A percentile compares a stretch with the other conserved stretches of the same genome.
Evolutionary conservation across 2,888 invertebrate genomes (phyloP).

Genomic region (Pomacea canaliculata): DNA sequence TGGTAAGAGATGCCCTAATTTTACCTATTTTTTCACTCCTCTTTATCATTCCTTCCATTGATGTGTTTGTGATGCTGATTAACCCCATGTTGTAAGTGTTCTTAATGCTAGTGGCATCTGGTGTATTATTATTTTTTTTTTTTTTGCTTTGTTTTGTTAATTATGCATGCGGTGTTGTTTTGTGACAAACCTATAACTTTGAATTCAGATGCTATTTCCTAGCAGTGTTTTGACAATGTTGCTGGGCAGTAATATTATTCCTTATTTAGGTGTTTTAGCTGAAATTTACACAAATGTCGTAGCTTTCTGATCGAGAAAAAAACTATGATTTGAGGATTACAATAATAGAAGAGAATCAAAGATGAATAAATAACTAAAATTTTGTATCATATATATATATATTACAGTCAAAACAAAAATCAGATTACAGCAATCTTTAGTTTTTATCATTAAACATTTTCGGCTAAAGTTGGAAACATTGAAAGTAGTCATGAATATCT

Average conservation of each 20-base stretch:
- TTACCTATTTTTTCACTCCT: slow-evolving; percentile 28
- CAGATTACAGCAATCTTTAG: too few species aligned
- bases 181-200: not conserved
- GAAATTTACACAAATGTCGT: too few species aligned
- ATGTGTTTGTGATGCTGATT: slow-evolving; percentile 19
- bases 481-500: not conserved
- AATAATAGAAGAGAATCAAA: too few species aligned
- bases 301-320: too few species aligned
- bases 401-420: too few species aligned
- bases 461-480: too few species aligned
- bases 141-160: not conserved
- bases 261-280: too few species aligned
- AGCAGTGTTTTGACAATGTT: not conserved
- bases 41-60: slow-evolving; percentile 22
- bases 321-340: too few species aligned
- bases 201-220: not conserved
- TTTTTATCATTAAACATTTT: too few species aligned
- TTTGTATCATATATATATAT: too few species aligned
- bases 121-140: slow-evolving; percentile 5
- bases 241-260: not conserved
- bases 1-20: slow-evolving; percentile 81
- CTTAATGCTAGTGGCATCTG: not conserved
- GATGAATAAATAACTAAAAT: too few species aligned
- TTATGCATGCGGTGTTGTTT: slow-evolving; percentile 19
- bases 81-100: slow-evolving; percentile 6